Conservation (phyloP, 1,140 invertebrate genomes). For the Callitettix versicolor region DNA sequence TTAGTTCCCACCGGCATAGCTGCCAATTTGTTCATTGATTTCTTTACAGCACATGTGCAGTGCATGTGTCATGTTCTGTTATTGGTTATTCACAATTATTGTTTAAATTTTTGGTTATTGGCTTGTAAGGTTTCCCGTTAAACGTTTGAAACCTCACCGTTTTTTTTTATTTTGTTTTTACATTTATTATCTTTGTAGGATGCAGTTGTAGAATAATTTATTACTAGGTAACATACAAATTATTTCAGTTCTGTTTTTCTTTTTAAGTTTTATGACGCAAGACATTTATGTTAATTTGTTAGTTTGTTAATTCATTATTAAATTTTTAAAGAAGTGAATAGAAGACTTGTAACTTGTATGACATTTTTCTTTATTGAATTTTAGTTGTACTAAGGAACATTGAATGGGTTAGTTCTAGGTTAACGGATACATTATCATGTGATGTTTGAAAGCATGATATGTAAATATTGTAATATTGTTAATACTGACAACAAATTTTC, state of each 20-base stretch:
- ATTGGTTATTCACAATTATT: conserved; percentile 22
- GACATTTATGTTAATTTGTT: conserved; percentile 17
- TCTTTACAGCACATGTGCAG: conserved; percentile 5
- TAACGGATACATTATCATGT: too few species aligned
- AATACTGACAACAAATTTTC: background rate
- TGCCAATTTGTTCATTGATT: conserved; percentile 16
- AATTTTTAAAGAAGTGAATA: too few species aligned
- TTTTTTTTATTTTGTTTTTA: conserved; percentile 25
- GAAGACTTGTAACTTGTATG: too few species aligned
- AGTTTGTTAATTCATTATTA: too few species aligned
- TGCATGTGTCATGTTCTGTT: conserved; percentile 15
- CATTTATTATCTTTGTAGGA: conserved; percentile 23
- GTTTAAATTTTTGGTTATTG: conserved; percentile 27
- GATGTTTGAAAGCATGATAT: too few species aligned
- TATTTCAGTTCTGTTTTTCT: conserved; percentile 17
- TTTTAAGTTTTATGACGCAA: conserved; percentile 24
- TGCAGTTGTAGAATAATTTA: conserved; percentile 25
- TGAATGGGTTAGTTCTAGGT: too few species aligned
- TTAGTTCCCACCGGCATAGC: conserved; percentile 1
- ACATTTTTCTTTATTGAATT: too few species aligned
- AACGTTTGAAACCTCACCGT: conserved; percentile 21
- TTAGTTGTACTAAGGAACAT: too few species aligned
- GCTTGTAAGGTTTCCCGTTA: conserved; percentile 23
- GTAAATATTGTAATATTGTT: background rate
- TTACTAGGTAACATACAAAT: conserved; percentile 19